phyloP scores from a whole-genome alignment of 2,113 vertebrate species.

The Vidua chalybeata region DNA sequence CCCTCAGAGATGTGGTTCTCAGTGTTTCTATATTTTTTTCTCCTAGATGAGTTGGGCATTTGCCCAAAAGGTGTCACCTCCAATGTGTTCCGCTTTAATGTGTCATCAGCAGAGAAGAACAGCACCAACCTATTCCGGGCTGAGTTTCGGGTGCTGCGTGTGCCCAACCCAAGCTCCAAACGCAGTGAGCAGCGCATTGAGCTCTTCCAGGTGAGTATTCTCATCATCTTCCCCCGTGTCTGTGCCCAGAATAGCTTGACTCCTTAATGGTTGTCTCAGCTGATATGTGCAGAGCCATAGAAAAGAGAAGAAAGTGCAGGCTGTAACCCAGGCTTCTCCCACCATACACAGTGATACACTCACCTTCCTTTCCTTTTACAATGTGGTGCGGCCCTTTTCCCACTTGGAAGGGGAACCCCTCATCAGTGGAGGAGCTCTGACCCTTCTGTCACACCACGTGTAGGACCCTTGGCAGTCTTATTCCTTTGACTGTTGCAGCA shows the following conservation, averaged over 20 bases:
- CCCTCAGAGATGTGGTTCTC: not conserved
- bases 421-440: not conserved
- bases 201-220: conserved; percentile 88
- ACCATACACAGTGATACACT: not conserved
- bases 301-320: not conserved
- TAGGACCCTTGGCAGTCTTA: not conserved
- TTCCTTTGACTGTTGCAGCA: not conserved
- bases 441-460: not conserved
- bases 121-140: conserved; percentile 94
- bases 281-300: not conserved
- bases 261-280: not conserved
- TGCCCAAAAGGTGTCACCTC: conserved; percentile 93
- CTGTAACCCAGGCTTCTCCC: not conserved
- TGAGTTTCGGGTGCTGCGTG: conserved; percentile 90
- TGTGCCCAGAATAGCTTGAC: not conserved
- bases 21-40: conserved; percentile 7
- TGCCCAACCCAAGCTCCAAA: conserved; percentile 87
- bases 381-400: not conserved
- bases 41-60: conserved; percentile 86
- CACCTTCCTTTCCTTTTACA: not conserved
- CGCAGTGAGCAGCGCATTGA: conserved; percentile 93
- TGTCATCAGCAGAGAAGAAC: conserved; percentile 95
- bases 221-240: not conserved
- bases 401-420: not conserved
- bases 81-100: conserved; percentile 94